Evolutionary conservation across 1,140 invertebrate species (phyloP).

Genomic region (Drosophila busckii): DNA sequence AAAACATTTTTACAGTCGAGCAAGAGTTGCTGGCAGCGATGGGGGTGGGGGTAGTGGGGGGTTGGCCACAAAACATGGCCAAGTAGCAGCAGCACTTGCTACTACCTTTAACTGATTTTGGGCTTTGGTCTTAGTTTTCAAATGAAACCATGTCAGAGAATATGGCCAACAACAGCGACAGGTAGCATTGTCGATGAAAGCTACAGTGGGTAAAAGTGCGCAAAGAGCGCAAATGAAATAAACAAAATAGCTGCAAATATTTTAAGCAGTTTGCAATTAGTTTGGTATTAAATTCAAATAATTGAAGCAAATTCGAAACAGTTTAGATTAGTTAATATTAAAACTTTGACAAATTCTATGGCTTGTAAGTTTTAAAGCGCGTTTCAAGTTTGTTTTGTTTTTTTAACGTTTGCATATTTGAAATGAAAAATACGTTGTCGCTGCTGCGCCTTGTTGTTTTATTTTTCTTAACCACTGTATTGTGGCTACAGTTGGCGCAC

Average conservation of each 20-base stretch:
- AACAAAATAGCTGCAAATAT: neutral
- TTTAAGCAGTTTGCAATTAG: slow-evolving; percentile 15
- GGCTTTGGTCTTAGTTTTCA: slow-evolving; percentile 30
- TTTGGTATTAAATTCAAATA: too few species aligned
- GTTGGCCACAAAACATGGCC: slow-evolving; percentile 40
- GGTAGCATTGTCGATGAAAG: neutral
- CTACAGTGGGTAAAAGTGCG: too few species aligned
- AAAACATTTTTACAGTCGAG: slow-evolving; percentile 60
- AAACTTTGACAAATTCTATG: too few species aligned
- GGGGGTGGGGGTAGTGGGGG: neutral
- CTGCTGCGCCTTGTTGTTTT: slow-evolving; percentile 6
- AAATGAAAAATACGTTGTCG: neutral
- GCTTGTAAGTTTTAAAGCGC: too few species aligned
- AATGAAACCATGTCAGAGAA: slow-evolving; percentile 61
- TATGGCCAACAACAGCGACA: slow-evolving; percentile 9
- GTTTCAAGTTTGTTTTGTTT: neutral
- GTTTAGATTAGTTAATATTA: too few species aligned
- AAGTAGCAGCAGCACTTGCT: slow-evolving; percentile 27
- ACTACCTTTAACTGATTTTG: slow-evolving; percentile 68
- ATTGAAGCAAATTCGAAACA: too few species aligned
- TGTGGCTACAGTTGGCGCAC: slow-evolving; percentile 17
- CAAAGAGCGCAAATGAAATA: neutral
- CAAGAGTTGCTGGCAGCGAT: slow-evolving; percentile 15
- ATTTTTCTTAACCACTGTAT: slow-evolving; percentile 34
- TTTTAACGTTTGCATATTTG: neutral